Percentiles rank a stretch among this genome's conserved stretches.
phyloP scores from a whole-genome alignment of 1,140 invertebrate species.

The Drosophila micromelanica region DNA sequence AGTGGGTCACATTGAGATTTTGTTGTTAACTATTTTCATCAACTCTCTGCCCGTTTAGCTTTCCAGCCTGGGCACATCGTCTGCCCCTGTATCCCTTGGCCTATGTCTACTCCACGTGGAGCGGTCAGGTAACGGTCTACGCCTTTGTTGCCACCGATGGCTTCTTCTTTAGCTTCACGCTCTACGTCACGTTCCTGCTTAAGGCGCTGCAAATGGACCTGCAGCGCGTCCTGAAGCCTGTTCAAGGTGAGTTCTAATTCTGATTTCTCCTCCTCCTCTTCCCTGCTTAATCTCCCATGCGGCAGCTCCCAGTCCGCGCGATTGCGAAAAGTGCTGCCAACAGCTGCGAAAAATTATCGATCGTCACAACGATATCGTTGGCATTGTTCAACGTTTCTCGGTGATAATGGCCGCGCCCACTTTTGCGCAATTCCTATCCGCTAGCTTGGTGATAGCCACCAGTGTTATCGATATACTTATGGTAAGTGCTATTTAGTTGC shows the following conservation, averaged over 20 bases:
- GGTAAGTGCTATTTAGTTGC: constrained; percentile 19
- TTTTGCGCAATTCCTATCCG: constrained; percentile 60
- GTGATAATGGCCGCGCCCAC: constrained; percentile 58
- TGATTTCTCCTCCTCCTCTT: not conserved
- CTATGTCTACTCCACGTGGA: constrained; percentile 64
- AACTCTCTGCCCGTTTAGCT: constrained; percentile 27
- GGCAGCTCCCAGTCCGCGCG: constrained; percentile 29
- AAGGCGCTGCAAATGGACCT: constrained; percentile 45
- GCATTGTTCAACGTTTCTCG: constrained; percentile 53
- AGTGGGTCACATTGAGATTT: constrained; percentile 24
- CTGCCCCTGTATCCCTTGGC: constrained; percentile 57
- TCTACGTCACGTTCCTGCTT: constrained; percentile 55
- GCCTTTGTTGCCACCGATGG: constrained; percentile 64
- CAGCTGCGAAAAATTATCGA: constrained; percentile 49
- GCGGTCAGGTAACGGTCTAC: constrained; percentile 64
- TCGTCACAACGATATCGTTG: constrained; percentile 63
- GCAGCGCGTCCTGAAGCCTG: constrained; percentile 8
- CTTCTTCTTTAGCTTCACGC: constrained; percentile 66
- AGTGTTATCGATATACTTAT: constrained; percentile 68
- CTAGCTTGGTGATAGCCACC: constrained; percentile 64
- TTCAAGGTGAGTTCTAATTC: not conserved
- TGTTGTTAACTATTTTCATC: not conserved
- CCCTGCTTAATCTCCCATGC: too few relatives aligned
- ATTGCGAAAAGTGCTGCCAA: constrained; percentile 36
- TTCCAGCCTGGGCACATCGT: constrained; percentile 49